Conservation (phyloP, 2,113 vertebrate genomes). For the Clupea harengus region DNA sequence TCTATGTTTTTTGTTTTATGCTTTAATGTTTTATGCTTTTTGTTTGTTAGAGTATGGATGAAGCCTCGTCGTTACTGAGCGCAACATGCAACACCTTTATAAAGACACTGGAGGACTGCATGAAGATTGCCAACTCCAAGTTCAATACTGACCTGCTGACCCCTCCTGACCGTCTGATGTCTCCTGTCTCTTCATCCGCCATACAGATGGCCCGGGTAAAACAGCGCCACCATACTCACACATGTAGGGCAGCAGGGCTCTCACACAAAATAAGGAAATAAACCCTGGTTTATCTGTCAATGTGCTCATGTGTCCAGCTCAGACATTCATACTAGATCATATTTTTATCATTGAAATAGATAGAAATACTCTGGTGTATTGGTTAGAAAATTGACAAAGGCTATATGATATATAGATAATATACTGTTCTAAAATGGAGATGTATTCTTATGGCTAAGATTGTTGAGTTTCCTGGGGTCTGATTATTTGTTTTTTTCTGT, state of each 20-base stretch:
- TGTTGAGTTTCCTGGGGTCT: not conserved
- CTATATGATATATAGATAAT: too few relatives aligned
- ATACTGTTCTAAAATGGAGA: not conserved
- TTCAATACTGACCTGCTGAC: conserved; percentile 83
- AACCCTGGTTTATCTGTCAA: too few relatives aligned
- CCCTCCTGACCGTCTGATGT: conserved; percentile 78
- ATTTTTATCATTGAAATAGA: not conserved
- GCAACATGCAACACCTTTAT: conserved; percentile 96
- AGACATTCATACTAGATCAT: not conserved
- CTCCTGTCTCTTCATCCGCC: conserved; percentile 83
- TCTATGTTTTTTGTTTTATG: conserved; percentile 5
- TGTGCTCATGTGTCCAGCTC: too few relatives aligned
- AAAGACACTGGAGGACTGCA: conserved; percentile 94
- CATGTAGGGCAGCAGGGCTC: too few relatives aligned
- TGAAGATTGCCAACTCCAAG: conserved; percentile 91
- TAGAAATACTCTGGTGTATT: not conserved
- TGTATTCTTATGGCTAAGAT: not conserved
- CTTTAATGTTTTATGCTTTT: conserved; percentile 45
- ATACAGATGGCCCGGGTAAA: conserved; percentile 80
- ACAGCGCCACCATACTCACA: not conserved
- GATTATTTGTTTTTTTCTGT: conserved; percentile 32
- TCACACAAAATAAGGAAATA: too few relatives aligned
- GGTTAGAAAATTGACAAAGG: too few relatives aligned
- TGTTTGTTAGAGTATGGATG: conserved; percentile 77
- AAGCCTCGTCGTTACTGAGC: conserved; percentile 88